Conservation (phyloP, 1,140 invertebrate species). For the Tetragnatha versicolor region DNA sequence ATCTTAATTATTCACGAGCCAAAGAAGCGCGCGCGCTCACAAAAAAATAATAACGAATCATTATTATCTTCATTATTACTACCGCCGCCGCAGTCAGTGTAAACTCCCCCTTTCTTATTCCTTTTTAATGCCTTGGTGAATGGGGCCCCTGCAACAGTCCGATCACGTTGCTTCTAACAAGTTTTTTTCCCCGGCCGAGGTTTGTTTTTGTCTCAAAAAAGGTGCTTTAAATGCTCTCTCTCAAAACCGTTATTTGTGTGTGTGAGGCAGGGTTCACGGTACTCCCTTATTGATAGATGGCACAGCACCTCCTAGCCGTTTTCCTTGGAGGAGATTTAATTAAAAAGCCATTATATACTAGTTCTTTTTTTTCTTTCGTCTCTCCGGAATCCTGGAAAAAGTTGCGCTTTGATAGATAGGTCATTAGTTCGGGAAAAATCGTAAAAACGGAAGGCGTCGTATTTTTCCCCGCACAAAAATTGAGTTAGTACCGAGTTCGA, state of each 20-base stretch:
- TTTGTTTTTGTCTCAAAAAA: slow-evolving; percentile 19
- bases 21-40: background rate
- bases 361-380: too few relatives aligned
- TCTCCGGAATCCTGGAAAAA: too few relatives aligned
- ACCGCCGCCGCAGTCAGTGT: background rate
- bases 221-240: slow-evolving; percentile 17
- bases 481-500: too few relatives aligned
- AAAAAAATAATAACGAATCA: slow-evolving; percentile 40
- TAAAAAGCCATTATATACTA: slow-evolving; percentile 50
- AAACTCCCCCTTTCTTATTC: background rate
- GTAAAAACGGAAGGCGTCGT: too few relatives aligned
- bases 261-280: background rate
- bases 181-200: background rate
- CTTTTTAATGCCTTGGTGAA: slow-evolving; percentile 27
- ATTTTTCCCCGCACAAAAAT: too few relatives aligned
- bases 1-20: slow-evolving; percentile 50
- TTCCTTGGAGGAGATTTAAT: slow-evolving; percentile 26
- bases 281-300: slow-evolving; percentile 30
- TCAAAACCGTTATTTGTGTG: slow-evolving; percentile 29
- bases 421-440: too few relatives aligned
- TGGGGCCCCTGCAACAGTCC: slow-evolving; percentile 5
- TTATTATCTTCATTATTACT: slow-evolving; percentile 52
- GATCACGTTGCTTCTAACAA: slow-evolving; percentile 45
- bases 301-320: background rate
- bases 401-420: too few relatives aligned